Evolutionary conservation across 2,888 invertebrate genomes (phyloP).

Genomic region (Pyrocoelia pectoralis): DNA sequence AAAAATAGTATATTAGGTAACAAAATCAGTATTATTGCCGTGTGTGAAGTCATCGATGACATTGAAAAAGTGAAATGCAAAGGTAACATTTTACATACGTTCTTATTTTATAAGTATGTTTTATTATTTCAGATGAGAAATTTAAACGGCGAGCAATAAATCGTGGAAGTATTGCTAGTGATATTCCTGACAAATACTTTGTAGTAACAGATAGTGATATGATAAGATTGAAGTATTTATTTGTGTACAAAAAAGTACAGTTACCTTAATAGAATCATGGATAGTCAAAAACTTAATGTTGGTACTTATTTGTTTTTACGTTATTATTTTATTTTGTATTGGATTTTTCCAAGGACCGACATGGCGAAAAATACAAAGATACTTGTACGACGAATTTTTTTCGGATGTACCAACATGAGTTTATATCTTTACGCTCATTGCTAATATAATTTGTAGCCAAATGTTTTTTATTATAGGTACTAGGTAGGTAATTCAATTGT

Average conservation of each 20-base stretch:
- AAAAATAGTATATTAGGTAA: conserved; percentile 77
- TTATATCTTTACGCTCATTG: no score
- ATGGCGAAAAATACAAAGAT: conserved; percentile 30
- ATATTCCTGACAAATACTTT: conserved; percentile 74
- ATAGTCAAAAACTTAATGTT: conserved; percentile 31
- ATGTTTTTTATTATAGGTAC: no score
- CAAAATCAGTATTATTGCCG: conserved; percentile 78
- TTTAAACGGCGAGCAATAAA: conserved; percentile 44
- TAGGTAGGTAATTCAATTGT: no score
- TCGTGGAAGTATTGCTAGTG: conserved; percentile 52
- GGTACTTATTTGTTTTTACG: conserved; percentile 30
- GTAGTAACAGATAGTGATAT: conserved; percentile 80
- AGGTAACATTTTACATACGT: conserved; percentile 45
- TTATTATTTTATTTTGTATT: conserved; percentile 32
- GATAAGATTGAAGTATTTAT: conserved; percentile 76
- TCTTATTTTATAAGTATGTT: conserved; percentile 21
- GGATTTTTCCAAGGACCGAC: conserved; percentile 36
- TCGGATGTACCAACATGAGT: conserved; percentile 17
- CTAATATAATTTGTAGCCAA: no score
- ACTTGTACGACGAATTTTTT: conserved; percentile 20
- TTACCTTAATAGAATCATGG: conserved; percentile 29
- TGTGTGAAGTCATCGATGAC: conserved; percentile 82
- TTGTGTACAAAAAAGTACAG: conserved; percentile 66
- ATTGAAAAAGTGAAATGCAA: conserved; percentile 68
- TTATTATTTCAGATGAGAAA: conserved; percentile 39